Percentiles rank a stretch among this genome's conserved stretches.
Conservation (phyloP, 2,113 vertebrate species). For the Myanophis thanlyinensis region DNA sequence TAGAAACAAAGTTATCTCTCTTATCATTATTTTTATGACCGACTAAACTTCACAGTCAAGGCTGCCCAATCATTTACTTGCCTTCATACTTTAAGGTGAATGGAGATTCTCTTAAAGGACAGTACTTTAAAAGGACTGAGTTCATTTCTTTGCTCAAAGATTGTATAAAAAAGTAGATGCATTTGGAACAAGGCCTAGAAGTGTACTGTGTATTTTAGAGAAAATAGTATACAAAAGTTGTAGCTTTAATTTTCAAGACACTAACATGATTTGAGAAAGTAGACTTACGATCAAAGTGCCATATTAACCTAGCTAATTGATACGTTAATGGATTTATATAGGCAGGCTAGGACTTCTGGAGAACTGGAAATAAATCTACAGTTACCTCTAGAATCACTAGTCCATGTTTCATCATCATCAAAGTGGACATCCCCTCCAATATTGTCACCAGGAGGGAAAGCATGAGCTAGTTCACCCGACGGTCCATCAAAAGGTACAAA, state of each 20-base stretch:
- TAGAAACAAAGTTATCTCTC: not conserved
- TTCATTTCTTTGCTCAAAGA: not conserved
- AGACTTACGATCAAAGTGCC: not conserved
- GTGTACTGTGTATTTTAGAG: not conserved
- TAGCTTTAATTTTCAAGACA: not conserved
- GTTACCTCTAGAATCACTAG: conserved; percentile 61
- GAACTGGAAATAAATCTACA: not conserved
- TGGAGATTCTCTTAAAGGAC: not conserved
- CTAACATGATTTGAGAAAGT: not conserved
- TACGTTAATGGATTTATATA: not conserved
- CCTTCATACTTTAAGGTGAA: not conserved
- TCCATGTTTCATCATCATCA: conserved; percentile 75
- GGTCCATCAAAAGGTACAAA: conserved; percentile 67
- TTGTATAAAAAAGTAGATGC: not conserved
- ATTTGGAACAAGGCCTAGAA: not conserved
- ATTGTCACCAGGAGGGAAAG: conserved; percentile 63
- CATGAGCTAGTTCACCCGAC: conserved; percentile 61
- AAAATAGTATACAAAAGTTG: not conserved
- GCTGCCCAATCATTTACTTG: not conserved
- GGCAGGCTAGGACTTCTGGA: not conserved
- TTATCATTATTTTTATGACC: not conserved
- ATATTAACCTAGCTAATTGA: not conserved
- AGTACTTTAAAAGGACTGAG: not conserved
- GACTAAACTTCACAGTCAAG: not conserved
- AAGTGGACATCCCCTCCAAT: conserved; percentile 73